Evolutionary conservation across 2,888 invertebrate genomes (phyloP).

Genomic region (Polylopha cassiicola): DNA sequence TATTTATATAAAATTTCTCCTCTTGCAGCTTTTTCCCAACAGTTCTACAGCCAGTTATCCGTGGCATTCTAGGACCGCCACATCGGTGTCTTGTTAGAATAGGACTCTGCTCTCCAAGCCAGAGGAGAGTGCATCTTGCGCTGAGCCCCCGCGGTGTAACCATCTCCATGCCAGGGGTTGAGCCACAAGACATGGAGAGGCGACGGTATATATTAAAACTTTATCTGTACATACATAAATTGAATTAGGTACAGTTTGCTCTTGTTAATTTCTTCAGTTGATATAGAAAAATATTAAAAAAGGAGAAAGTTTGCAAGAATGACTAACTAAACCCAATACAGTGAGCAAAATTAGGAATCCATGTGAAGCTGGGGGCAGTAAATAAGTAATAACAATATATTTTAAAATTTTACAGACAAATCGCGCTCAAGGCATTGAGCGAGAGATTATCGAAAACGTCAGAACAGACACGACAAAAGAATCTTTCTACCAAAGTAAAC

Average conservation of each 20-base stretch:
- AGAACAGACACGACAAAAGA: conserved; percentile 77
- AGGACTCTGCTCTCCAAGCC: conserved; percentile 87
- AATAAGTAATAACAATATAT: conserved; percentile 1
- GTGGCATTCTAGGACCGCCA: conserved; percentile 90
- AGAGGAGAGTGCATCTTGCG: conserved; percentile 87
- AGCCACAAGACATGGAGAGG: conserved; percentile 95
- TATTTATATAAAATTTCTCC: conserved; percentile 19
- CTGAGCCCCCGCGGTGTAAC: conserved; percentile 84
- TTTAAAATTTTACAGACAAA: conserved; percentile 83
- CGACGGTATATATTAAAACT: conserved; percentile 84
- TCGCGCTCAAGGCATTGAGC: conserved; percentile 95
- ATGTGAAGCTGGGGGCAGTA: too few species aligned
- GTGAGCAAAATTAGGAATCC: too few species aligned
- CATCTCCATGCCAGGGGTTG: conserved; percentile 93
- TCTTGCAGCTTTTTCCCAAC: conserved; percentile 94
- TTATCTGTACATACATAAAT: too few species aligned
- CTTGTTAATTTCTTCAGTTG: conserved; percentile 8
- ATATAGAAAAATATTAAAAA: too few species aligned
- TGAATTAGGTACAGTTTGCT: too few species aligned
- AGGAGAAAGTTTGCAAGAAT: too few species aligned
- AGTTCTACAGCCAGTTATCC: conserved; percentile 92
- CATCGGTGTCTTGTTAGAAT: conserved; percentile 88
- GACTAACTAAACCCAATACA: too few species aligned
- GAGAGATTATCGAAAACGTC: conserved; percentile 88
- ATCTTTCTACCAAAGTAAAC: conserved; percentile 77